These are phyloP conservation scores for Aptenodytes patagonicus DNA, from an alignment of 2,113 vertebrate species.

Conservation along the genomic window DNA sequence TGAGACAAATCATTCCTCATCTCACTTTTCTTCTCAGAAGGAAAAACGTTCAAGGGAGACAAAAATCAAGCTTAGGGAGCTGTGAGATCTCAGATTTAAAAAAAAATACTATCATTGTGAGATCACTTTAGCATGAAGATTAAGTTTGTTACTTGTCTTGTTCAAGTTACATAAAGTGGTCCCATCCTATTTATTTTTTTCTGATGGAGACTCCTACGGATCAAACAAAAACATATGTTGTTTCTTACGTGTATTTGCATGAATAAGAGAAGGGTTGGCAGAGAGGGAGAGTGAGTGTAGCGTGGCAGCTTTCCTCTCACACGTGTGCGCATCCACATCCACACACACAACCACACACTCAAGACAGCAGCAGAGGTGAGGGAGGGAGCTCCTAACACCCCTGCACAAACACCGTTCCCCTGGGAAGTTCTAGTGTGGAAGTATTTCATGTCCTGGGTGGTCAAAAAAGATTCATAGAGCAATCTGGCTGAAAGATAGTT, in stretches of 20 bases:
- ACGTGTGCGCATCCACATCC: fast-evolving
- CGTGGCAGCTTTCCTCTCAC: not conserved
- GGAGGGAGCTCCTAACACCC: not conserved
- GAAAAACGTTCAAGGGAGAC: not conserved
- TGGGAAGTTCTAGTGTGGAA: not conserved
- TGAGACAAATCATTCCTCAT: not conserved
- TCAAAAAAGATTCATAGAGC: not conserved
- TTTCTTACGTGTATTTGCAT: not conserved
- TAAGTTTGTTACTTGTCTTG: not conserved
- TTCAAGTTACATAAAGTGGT: not conserved
- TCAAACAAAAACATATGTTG: not conserved
- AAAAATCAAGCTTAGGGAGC: not conserved
- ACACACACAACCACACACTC: not conserved
- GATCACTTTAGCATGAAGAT: not conserved
- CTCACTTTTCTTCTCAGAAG: not conserved
- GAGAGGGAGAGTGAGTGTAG: not conserved
- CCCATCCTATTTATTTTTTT: not conserved
- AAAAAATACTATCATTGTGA: not conserved
- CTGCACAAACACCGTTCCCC: not conserved
- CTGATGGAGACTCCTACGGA: not conserved
- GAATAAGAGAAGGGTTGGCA: not conserved
- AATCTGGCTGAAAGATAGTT: not conserved
- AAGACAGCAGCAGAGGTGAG: not conserved
- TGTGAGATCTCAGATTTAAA: not conserved
- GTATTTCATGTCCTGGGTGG: not conserved